Evolutionary conservation across 2,888 invertebrate genomes (phyloP).

Genomic region (Phasia obesa): DNA sequence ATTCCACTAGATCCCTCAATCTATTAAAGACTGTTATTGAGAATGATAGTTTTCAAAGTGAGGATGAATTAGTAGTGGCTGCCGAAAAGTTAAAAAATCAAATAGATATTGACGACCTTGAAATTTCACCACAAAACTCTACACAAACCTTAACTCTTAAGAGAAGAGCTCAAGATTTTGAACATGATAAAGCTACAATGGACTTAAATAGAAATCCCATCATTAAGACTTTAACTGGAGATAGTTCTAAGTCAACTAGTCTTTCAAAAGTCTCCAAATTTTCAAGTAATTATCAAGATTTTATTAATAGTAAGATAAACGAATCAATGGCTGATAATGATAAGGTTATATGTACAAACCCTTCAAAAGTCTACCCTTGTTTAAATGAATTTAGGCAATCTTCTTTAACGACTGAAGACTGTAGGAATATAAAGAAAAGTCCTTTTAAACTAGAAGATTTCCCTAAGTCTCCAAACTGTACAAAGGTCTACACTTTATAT

Average conservation of each 20-base stretch:
- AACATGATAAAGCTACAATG: too few relatives aligned
- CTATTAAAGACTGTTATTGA: conserved; percentile 44
- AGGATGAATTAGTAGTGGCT: conserved; percentile 1
- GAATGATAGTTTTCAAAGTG: conserved; percentile 30
- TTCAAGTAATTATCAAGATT: too few relatives aligned
- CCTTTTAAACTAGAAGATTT: not conserved
- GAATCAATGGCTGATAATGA: not conserved
- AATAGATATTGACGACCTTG: not conserved
- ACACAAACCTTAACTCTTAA: too few relatives aligned
- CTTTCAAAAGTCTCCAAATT: not conserved
- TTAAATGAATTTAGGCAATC: not conserved
- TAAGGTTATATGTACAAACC: not conserved
- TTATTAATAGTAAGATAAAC: not conserved
- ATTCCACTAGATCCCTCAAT: conserved; percentile 25
- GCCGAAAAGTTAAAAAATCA: not conserved
- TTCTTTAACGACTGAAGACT: not conserved
- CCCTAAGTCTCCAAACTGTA: not conserved
- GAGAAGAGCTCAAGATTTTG: too few relatives aligned
- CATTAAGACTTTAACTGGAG: too few relatives aligned
- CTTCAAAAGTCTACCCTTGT: not conserved
- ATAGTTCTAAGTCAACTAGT: too few relatives aligned
- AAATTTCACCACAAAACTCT: too few relatives aligned
- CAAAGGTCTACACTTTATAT: not conserved
- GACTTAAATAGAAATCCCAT: too few relatives aligned
- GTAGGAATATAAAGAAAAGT: not conserved